phyloP scores from a whole-genome alignment of 2,113 vertebrate species.

The Opisthocomus hoazin region DNA sequence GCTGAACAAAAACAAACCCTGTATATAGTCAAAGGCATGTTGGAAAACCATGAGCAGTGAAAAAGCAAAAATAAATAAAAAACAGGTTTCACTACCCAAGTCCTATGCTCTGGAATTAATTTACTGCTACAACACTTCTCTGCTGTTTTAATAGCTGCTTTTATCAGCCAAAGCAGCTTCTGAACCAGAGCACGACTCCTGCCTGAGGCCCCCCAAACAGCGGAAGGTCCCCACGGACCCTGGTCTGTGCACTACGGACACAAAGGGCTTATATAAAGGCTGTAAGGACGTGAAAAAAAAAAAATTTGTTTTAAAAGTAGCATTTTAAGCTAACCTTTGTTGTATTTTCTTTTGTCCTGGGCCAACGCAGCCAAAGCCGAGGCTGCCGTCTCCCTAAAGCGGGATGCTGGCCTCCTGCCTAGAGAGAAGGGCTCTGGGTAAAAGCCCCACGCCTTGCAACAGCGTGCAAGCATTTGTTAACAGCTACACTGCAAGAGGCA shows the following conservation, averaged over 20 bases:
- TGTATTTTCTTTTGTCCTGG: neutral
- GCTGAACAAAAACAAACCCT: neutral
- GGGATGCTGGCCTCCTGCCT: neutral
- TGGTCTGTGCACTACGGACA: neutral
- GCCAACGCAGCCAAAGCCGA: neutral
- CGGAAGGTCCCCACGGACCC: accelerated
- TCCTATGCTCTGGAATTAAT: neutral
- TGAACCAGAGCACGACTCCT: neutral
- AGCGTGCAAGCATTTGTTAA: neutral
- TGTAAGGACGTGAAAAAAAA: neutral
- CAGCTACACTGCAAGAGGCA: neutral
- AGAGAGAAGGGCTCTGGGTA: neutral
- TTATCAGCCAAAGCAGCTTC: neutral
- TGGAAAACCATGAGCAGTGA: neutral
- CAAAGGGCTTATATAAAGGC: accelerated
- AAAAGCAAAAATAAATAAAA: neutral
- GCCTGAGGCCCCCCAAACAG: accelerated
- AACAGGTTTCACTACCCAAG: neutral
- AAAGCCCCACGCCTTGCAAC: neutral
- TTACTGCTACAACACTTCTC: neutral
- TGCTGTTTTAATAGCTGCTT: neutral
- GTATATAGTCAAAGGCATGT: neutral
- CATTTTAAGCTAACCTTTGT: neutral
- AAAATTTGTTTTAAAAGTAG: neutral
- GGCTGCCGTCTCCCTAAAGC: neutral